phyloP scores from a whole-genome alignment of 2,888 invertebrate species.

The Notodonta dromedarius region DNA sequence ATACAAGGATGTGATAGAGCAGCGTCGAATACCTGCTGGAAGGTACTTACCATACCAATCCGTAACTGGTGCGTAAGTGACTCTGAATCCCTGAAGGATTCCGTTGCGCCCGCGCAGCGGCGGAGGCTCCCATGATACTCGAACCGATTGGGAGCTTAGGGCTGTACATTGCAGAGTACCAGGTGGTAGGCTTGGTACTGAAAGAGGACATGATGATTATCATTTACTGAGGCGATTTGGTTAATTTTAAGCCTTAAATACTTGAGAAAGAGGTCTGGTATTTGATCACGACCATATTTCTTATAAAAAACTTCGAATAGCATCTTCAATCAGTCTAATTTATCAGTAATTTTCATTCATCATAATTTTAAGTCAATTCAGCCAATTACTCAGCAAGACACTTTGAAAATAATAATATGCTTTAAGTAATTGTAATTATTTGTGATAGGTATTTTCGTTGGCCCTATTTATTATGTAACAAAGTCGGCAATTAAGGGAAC shows the following conservation, averaged over 20 bases:
- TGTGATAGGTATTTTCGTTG: too few relatives aligned
- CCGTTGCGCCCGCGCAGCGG: constrained; percentile 93
- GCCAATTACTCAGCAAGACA: too few relatives aligned
- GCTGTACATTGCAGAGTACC: constrained; percentile 92
- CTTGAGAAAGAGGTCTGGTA: not conserved
- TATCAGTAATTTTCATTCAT: too few relatives aligned
- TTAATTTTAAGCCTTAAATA: not conserved
- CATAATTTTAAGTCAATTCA: too few relatives aligned
- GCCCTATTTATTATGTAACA: too few relatives aligned
- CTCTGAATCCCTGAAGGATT: constrained; percentile 92
- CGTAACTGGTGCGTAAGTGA: constrained; percentile 90
- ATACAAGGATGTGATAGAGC: too few relatives aligned
- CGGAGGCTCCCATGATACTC: constrained; percentile 94
- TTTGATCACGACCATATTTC: not conserved
- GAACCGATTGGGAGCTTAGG: constrained; percentile 92
- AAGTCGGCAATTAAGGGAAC: too few relatives aligned
- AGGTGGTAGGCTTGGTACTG: constrained; percentile 94
- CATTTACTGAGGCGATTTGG: not conserved
- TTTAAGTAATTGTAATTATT: too few relatives aligned
- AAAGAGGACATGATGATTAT: constrained; percentile 23
- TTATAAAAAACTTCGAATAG: too few relatives aligned
- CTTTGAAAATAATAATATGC: too few relatives aligned
- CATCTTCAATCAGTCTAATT: too few relatives aligned
- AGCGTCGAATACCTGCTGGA: too few relatives aligned
- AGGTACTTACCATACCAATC: constrained; percentile 89